A percentile compares a stretch with the other conserved stretches of the same genome.
Evolutionary conservation across 2,888 invertebrate genomes (phyloP).

Genomic region (Osmoderma eremita): DNA sequence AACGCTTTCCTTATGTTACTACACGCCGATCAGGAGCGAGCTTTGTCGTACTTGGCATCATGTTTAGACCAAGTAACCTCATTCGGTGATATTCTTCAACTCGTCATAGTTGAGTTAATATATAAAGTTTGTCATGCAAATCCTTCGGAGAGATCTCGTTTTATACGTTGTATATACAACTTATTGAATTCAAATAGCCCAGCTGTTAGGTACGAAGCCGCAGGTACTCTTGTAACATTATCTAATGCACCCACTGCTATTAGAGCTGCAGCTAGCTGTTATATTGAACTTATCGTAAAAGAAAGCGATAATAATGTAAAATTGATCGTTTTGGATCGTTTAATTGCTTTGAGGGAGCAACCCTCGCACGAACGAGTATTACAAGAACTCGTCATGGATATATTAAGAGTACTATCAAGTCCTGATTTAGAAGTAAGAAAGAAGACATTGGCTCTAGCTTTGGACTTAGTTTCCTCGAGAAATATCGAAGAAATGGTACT

Average conservation of each 20-base stretch:
- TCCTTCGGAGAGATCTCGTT: conserved; percentile 93
- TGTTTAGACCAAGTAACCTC: conserved; percentile 94
- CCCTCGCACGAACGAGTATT: conserved; percentile 87
- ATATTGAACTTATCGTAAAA: conserved; percentile 98
- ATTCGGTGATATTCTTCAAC: conserved; percentile 96
- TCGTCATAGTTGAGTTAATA: conserved; percentile 98
- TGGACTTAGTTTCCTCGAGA: conserved; percentile 90
- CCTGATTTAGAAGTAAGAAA: conserved; percentile 90
- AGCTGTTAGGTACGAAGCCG: conserved; percentile 98
- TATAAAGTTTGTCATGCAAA: conserved; percentile 99
- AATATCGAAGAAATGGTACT: conserved; percentile 96
- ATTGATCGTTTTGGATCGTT: conserved; percentile 93
- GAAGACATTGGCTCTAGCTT: conserved; percentile 67
- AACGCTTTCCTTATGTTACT: conserved; percentile 99
- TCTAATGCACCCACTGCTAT: conserved; percentile 98
- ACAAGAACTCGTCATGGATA: conserved; percentile 95
- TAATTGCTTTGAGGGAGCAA: conserved; percentile 87
- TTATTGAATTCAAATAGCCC: conserved; percentile 94
- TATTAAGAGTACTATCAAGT: conserved; percentile 89
- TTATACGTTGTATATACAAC: conserved; percentile 98
- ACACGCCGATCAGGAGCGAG: conserved; percentile 95
- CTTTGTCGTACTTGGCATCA: conserved; percentile 90
- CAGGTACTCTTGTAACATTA: conserved; percentile 96
- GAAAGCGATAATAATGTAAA: conserved; percentile 99
- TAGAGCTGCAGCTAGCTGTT: conserved; percentile 87